phyloP scores from a whole-genome alignment of 2,113 vertebrate genomes.

The Melozone crissalis region DNA sequence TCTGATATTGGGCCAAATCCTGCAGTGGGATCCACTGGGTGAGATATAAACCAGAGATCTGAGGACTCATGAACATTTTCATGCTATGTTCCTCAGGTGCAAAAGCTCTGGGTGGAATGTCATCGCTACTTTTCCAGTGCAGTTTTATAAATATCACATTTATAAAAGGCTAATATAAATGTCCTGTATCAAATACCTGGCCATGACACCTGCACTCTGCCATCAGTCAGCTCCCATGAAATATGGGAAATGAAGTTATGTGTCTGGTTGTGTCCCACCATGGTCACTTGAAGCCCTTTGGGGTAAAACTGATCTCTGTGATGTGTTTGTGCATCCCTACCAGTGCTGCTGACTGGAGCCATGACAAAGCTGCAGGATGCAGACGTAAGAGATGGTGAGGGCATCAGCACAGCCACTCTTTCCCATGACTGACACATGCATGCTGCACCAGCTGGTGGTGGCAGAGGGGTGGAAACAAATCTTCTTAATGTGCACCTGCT shows the following conservation, averaged over 20 bases:
- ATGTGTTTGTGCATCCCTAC: neutral
- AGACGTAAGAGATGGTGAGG: neutral
- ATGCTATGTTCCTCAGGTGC: neutral
- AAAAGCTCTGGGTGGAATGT: neutral
- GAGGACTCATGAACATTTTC: neutral
- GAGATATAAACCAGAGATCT: neutral
- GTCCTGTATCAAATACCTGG: neutral
- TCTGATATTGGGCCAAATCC: neutral
- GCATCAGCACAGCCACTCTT: neutral
- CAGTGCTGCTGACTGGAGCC: neutral
- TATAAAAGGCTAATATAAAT: neutral
- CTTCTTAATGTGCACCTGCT: slow-evolving; percentile 48
- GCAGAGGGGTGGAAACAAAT: slow-evolving; percentile 44
- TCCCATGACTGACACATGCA: neutral
- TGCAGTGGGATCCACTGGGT: neutral
- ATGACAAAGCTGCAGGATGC: neutral
- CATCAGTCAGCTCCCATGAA: neutral
- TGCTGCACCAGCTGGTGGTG: slow-evolving; percentile 55
- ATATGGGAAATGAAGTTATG: neutral
- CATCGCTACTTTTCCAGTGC: neutral
- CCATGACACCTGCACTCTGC: neutral
- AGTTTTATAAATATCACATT: neutral
- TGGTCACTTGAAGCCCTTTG: neutral
- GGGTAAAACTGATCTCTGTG: neutral
- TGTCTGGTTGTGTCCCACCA: neutral